Percentiles rank a stretch among this genome's conserved stretches.
Conservation (phyloP, 2,113 vertebrate species). For the Gymnarchus niloticus region DNA sequence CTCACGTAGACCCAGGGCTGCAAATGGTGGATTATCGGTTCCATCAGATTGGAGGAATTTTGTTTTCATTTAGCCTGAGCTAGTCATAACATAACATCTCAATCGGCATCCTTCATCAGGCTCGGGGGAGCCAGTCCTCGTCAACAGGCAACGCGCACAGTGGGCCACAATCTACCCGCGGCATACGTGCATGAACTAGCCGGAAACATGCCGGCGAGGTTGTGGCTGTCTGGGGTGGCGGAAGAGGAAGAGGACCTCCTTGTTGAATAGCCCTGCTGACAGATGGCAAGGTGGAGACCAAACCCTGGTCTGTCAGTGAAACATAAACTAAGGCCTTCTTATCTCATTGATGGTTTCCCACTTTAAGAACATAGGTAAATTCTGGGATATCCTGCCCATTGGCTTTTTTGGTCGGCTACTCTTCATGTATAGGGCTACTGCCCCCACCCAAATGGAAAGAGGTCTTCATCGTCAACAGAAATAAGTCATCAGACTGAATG, state of each 20-base stretch:
- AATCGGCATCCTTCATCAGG: conserved; percentile 18
- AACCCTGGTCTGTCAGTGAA: neutral
- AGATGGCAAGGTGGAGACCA: neutral
- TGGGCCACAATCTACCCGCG: neutral
- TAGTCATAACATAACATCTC: conserved; percentile 11
- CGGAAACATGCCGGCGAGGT: neutral
- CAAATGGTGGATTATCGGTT: neutral
- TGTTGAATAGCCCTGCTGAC: neutral
- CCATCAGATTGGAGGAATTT: conserved; percentile 6
- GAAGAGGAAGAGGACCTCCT: neutral
- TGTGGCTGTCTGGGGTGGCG: neutral
- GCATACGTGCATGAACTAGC: neutral
- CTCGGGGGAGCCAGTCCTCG: neutral
- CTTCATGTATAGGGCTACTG: neutral
- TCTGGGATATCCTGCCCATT: no score
- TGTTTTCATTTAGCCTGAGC: neutral
- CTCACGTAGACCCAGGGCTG: conserved; percentile 12
- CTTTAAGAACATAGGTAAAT: neutral
- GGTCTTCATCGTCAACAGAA: neutral
- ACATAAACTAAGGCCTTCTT: neutral
- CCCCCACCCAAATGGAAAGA: neutral
- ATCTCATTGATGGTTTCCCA: neutral
- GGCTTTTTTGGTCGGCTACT: neutral
- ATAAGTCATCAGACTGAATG: no score
- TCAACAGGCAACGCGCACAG: neutral